Base-by-base conservation (phyloP, 1,140 invertebrate genomes). In the Planococcus citri region DNA sequence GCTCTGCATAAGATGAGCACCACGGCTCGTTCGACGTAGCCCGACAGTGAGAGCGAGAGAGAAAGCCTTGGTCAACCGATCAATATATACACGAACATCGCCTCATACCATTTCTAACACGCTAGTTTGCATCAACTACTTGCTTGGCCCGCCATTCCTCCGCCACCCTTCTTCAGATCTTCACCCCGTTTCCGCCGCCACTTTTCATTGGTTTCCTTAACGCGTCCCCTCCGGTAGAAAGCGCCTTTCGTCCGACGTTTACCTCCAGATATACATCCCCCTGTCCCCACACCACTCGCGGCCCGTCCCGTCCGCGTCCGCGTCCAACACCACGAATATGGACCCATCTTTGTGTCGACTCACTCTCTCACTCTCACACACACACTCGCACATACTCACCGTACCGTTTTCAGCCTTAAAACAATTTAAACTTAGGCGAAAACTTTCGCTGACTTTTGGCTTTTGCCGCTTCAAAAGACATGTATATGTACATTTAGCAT, bases 1-100 rank as follows among this genome's bases (percentile, higher is more conserved):
- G 41, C 41, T 51, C 41, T 20, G 41, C 41, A 20, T 51, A 51
- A 51, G 41, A 51, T 51, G n/a, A 51, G 41, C 41, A n/a, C 41
- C 41, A 12, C 29, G 41, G 17, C 41, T 17, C 41, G n/a, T n/a
- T n/a, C n/a, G n/a, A n/a, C n/a, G n/a, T 20, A 2, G 41, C 41
- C 41, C 41, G 12, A 51, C 6, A 51, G 41, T 51, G 6, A 17
- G 2, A 25, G 60, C 21, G 22, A 64, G 60, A 64, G 60, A 64
- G 25, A 64, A 21, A 64, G 60, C 60, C 22, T 64, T 64, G 60
- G 60, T 64, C 60, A 64, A 64, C 60, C 60, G 60, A 64, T 64
- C 60, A 64, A 64, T 64, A 64, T 64, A 64, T 64, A 64, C 60
- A 64, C 60, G 60, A 64, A 64, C 60, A 64, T 64, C 60, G 60